Base-by-base conservation (phyloP, 1,140 invertebrate species). In the Sminthurides bifidus region DNA sequence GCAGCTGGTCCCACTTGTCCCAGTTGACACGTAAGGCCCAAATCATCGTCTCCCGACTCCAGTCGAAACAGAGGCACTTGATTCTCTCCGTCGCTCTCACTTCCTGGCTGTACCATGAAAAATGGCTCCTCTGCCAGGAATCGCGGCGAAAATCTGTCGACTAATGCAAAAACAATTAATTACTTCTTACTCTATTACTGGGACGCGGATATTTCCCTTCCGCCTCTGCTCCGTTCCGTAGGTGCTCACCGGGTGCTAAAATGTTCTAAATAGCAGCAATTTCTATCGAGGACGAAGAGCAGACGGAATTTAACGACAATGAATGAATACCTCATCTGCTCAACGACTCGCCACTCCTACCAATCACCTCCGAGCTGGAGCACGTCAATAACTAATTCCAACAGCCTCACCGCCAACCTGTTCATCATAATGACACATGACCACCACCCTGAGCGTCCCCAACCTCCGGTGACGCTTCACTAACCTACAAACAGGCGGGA, bases 11-110 rank as follows among this genome's bases (percentile, higher is more conserved):
- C 66, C 2, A 65, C 61, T 37, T 66, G 65, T 12, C 65, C 66
- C 24, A 67, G 60, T 45, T 65, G 65, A 58, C 66, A 67, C n/a
- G 66, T 67, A 44, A 67, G 61, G 56, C 66, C 66, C 30, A 67
- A 49, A 48, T 67, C 66, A 35, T 66, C 66, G 35, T 67, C 66
- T 23, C 61, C 48, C 1, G 65, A 58, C 60, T 66, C 66, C 15
- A 65, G 60, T 29, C 66, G 59, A 35, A 67, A 67, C 1, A 66
- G 50, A 5, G 65, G 56, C 30, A 61, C 21, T 53, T 41, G n/a
- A n/a, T n/a, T 2, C 2, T 50, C 1, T 41, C 38, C 38, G 6
- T 41, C 38, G 12, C 46, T 4, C 6, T 49, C 29, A 30, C 27
- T 26, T 3, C 46, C 29, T 14, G 26, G 17, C 21, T 60, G 40